Base-by-base conservation (phyloP, 35 echinoderm and acorn worm species). In the Patiria miniata region DNA sequence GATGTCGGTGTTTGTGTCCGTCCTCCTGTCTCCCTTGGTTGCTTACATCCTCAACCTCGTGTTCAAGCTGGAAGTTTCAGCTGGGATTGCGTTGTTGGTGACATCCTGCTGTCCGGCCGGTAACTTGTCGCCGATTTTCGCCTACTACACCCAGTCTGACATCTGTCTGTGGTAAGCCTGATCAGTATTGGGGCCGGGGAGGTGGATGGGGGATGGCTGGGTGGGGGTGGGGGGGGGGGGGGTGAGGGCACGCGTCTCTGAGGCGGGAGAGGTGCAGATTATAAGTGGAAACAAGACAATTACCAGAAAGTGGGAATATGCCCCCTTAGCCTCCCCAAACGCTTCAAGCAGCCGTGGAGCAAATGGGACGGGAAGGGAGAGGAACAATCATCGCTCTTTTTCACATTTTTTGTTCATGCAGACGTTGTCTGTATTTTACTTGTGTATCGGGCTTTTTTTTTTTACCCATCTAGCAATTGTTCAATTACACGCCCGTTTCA, bases 151-250 rank as follows among this genome's bases (percentile, higher is more conserved):
- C 33, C 15, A 80, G 9, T 37, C 78, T 15, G 78, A 80, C 39
- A 19, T 80, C 17, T 80, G 78, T 14, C 39, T 80, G 42, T 19
- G 78, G 78, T 80, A 80, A 80, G 37, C n/a, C n/a, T n/a, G 12
- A n/a, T 58, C 61, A 69, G 33, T 69, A 69, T 69, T 69, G 33
- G 54, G 12, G 12, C 54, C 22, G 22, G 22, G 54, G 12, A 58
- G 22, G 12, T 58, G 22, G 22, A 14, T 14, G 54, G 54, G 54
- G 12, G n/a, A n/a, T n/a, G n/a, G n/a, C n/a, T n/a, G n/a, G n/a
- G n/a, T n/a, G n/a, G n/a, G n/a, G n/a, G n/a, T n/a, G n/a, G n/a
- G n/a, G n/a, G n/a, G n/a, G n/a, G n/a, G n/a, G n/a, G n/a, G n/a
- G n/a, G n/a, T n/a, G 12, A 58, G 22, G 22, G 12, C 54, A 58